Evolutionary conservation across 2,113 vertebrate genomes (phyloP).

Genomic region (Notarius quadriscutis): DNA sequence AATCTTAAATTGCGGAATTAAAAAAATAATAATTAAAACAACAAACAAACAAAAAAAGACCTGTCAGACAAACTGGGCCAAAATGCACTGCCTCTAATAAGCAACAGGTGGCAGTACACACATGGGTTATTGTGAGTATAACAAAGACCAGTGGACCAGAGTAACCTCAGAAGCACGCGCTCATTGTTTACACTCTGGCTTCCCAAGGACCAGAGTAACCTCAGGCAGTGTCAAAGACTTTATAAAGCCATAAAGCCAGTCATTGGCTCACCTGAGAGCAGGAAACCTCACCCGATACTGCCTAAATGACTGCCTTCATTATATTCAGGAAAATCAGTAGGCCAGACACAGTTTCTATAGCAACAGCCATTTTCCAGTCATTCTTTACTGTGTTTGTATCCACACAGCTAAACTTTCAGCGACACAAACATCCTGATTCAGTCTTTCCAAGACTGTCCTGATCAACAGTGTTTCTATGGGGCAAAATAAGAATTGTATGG

Average conservation of each 20-base stretch:
- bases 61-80: conserved; percentile 25
- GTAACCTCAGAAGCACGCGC: conserved; percentile 2
- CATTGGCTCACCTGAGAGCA: background rate
- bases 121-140: background rate
- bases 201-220: conserved; percentile 19
- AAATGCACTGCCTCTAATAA: background rate
- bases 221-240: background rate
- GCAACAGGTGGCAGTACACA: conserved; percentile 35
- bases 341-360: conserved; percentile 14
- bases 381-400: background rate
- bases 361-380: background rate
- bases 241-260: conserved; percentile 2
- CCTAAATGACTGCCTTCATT: background rate
- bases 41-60: background rate
- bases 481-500: background rate
- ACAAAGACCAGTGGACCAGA: conserved; percentile 3
- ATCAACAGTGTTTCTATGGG: background rate
- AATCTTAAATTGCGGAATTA: background rate
- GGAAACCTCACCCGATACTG: conserved; percentile 17
- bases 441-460: background rate
- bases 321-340: background rate
- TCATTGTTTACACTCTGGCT: too few relatives aligned
- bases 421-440: background rate
- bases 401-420: background rate
- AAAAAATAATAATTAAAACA: too few relatives aligned